Evolutionary conservation across 2,113 vertebrate genomes (phyloP).

Genomic region (Elephas maximus): DNA sequence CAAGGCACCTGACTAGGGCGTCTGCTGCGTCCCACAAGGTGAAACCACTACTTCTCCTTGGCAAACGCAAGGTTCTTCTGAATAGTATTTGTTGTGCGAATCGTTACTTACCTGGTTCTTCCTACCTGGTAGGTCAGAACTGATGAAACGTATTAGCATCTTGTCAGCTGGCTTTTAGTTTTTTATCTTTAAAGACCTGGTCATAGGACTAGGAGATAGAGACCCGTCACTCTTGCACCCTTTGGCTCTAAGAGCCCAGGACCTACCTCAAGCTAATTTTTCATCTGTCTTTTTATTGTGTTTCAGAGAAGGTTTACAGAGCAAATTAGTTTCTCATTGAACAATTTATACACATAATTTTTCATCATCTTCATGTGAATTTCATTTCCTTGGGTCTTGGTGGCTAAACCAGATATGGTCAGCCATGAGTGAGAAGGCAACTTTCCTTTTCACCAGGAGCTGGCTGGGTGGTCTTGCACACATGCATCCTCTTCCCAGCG

Average conservation of each 20-base stretch:
- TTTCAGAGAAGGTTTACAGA: too few relatives aligned
- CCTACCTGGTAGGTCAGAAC: neutral
- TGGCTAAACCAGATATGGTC: too few relatives aligned
- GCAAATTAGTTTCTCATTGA: too few relatives aligned
- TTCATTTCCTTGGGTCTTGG: neutral
- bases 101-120: neutral
- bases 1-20: too few relatives aligned
- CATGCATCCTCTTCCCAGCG: neutral
- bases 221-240: neutral
- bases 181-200: neutral
- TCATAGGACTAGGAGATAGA: neutral
- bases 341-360: neutral
- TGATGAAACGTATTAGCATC: neutral
- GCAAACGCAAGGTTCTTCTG: neutral
- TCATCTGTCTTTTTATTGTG: too few relatives aligned
- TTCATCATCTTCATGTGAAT: neutral
- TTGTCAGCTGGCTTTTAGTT: neutral
- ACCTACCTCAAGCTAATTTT: too few relatives aligned
- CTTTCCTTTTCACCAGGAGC: neutral
- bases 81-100: slow-evolving; percentile 12
- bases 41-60: slow-evolving; percentile 20
- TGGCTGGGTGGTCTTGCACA: neutral
- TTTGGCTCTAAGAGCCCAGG: neutral
- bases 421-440: neutral
- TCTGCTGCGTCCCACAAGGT: neutral